phyloP scores from a whole-genome alignment of 1,140 invertebrate species.

The Rhopalosiphum maidis region DNA sequence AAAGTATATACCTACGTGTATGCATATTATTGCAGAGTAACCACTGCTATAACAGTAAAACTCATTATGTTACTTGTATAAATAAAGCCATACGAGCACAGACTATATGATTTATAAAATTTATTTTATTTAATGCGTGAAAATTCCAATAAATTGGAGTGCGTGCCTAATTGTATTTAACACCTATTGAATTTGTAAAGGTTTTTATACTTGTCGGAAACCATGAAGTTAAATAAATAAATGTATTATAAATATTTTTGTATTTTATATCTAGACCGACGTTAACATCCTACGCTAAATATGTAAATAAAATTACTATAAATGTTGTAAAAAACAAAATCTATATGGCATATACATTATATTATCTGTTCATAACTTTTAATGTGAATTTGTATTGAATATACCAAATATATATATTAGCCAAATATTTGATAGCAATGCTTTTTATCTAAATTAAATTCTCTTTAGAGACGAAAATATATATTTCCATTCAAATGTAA shows the following conservation, averaged over 20 bases:
- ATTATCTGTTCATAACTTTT: neutral
- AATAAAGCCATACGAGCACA: neutral
- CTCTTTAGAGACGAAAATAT: neutral
- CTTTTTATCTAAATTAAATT: neutral
- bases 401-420: neutral
- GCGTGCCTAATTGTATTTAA: neutral
- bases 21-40: constrained; percentile 10
- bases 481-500: neutral
- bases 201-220: neutral
- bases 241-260: neutral
- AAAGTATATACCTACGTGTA: neutral
- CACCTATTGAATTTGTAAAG: neutral
- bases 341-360: neutral
- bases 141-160: neutral
- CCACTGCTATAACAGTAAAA: neutral
- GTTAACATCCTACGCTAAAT: neutral
- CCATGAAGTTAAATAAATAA: neutral
- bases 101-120: neutral
- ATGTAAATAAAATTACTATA: neutral
- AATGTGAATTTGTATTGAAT: neutral
- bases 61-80: neutral
- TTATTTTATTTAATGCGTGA: neutral
- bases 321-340: neutral
- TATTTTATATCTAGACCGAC: neutral
- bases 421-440: neutral